These are phyloP conservation scores for Gavia stellata DNA, from an alignment of 2,113 vertebrate species.

Conservation along the genomic window DNA sequence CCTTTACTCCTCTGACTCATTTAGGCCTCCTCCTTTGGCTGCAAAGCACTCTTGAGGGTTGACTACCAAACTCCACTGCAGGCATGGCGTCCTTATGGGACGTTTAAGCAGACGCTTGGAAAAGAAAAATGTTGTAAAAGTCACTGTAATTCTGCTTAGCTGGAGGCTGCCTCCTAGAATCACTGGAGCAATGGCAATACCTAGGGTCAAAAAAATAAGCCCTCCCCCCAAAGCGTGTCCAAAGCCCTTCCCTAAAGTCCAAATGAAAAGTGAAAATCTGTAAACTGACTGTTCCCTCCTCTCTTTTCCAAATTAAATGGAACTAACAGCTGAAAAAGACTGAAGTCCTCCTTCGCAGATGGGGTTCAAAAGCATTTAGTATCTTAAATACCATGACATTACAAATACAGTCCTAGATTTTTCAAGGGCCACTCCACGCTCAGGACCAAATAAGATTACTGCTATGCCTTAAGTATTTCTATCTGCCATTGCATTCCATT, in stretches of 20 bases:
- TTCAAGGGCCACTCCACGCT: neutral
- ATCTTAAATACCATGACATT: neutral
- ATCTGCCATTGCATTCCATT: neutral
- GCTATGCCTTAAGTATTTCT: neutral
- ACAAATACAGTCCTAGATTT: neutral
- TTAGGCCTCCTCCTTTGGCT: neutral
- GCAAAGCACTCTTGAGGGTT: neutral
- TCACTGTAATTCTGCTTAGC: neutral
- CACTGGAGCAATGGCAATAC: neutral
- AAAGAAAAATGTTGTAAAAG: neutral
- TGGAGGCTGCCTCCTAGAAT: neutral
- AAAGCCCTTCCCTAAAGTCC: neutral
- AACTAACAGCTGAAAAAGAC: neutral
- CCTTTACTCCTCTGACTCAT: neutral
- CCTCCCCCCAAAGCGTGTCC: fast-evolving
- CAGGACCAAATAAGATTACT: neutral
- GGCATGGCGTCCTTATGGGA: fast-evolving
- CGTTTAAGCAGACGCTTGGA: neutral
- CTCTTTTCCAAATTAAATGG: neutral
- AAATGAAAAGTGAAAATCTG: neutral
- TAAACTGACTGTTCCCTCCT: neutral
- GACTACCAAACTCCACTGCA: neutral
- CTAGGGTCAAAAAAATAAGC: neutral
- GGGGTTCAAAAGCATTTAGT: neutral
- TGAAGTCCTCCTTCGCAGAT: neutral